Evolutionary conservation across 2,113 vertebrate species (phyloP).

Genomic region (Microcebus jonahi): DNA sequence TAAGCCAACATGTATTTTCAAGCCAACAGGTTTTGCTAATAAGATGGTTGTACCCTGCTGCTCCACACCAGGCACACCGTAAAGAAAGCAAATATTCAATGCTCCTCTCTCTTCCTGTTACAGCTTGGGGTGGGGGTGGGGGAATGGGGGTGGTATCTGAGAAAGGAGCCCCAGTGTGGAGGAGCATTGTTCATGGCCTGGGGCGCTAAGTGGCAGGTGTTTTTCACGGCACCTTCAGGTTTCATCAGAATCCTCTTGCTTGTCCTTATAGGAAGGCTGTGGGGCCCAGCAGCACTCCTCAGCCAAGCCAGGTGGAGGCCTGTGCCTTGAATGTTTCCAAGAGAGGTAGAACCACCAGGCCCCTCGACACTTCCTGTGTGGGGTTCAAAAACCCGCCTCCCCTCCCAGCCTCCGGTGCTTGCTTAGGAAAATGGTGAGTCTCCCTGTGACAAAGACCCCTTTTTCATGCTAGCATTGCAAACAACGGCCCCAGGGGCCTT

Average conservation of each 20-base stretch:
- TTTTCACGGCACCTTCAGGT: background rate
- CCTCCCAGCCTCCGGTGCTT: background rate
- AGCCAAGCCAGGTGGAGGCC: conserved; percentile 35
- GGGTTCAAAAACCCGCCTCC: conserved; percentile 63
- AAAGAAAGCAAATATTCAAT: background rate
- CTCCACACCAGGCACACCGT: background rate
- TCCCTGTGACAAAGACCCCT: background rate
- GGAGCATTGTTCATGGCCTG: background rate
- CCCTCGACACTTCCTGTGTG: conserved; percentile 73
- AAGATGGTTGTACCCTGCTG: background rate
- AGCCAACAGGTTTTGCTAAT: background rate
- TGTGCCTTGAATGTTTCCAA: conserved; percentile 24
- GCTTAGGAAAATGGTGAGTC: conserved; percentile 73
- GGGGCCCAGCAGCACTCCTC: background rate
- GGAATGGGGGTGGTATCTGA: background rate
- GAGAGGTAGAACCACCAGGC: conserved; percentile 31
- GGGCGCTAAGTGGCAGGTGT: background rate
- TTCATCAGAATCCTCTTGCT: background rate
- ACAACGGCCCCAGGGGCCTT: background rate
- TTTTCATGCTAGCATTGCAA: background rate
- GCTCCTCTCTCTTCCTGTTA: background rate
- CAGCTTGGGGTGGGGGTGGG: background rate
- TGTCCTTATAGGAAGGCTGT: background rate
- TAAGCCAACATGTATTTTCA: background rate
- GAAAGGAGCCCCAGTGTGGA: background rate